Evolutionary conservation across 2,888 invertebrate species (phyloP), one percentile per base, ranked within the genome.

Genomic region (Diadegma fenestrale): DNA sequence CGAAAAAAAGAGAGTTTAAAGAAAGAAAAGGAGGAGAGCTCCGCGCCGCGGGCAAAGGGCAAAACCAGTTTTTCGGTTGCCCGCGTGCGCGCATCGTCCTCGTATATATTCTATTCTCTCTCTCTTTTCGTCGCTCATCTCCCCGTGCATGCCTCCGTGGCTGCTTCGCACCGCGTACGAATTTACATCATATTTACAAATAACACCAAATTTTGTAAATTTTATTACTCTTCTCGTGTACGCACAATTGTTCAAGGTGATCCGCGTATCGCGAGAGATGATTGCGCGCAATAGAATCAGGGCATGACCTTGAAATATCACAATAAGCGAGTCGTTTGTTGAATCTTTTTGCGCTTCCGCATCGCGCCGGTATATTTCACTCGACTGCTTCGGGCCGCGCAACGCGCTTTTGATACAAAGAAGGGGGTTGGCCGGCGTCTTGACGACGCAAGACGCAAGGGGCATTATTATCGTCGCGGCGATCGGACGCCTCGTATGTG

Each of bases 61-160:
- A 80, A 85, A 85, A 85, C 85, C 85, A 85, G 85, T 85, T 85
- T 85, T 85, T 80, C 79, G 85, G 82, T 80, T 82, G 76, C 37
- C 72, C 82, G 80, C 30, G n/a, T n/a, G n/a, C 61, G 76, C 72
- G 80, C 72, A 66, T 58, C 48, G 69, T 63, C 22, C 66, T 43
- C 71, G 79, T 58, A 63, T 48, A 76, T n/a, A n/a, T n/a, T n/a
- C n/a, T n/a, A n/a, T n/a, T n/a, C 64, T 71, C n/a, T 48, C 41
- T 41, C 51, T 71, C 66, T 71, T 76, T 64, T 72, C 72, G 51
- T 33, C 26, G 64, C 51, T 69, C 61, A 61, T 61, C n/a, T n/a
- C n/a, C 61, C 33, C 26, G 26, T 61, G 12, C 12, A 10, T n/a
- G n/a, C n/a, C n/a, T n/a, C n/a, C n/a, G n/a, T n/a, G n/a, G n/a